A percentile compares a stretch with the other conserved stretches of the same genome.
These are phyloP conservation scores for Brachyptera putata DNA, from an alignment of 2,888 invertebrate species.

Conservation along the genomic window DNA sequence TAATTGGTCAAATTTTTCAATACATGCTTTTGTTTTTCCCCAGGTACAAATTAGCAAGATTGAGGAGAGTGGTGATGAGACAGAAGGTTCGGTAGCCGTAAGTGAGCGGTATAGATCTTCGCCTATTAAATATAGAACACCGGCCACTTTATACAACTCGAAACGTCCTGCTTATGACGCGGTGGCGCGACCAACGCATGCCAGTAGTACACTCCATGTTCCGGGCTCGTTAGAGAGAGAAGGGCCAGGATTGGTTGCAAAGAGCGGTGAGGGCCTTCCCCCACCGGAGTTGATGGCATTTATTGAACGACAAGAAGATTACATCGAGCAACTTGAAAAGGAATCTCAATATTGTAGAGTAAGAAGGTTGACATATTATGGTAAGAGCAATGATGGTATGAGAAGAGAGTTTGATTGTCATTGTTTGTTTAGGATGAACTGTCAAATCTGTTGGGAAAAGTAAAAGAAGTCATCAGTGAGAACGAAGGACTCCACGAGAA, in stretches of 20 bases:
- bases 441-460: conserved; percentile 70
- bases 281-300: conserved; percentile 72
- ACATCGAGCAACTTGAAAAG: conserved; percentile 79
- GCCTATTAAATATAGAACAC: conserved; percentile 21
- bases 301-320: conserved; percentile 81
- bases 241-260: conserved; percentile 1
- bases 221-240: conserved; percentile 9
- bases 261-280: conserved; percentile 37
- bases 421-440: conserved; percentile 60
- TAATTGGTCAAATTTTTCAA: background rate
- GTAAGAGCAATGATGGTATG: background rate
- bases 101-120: conserved; percentile 28
- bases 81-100: conserved; percentile 29
- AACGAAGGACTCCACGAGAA: conserved; percentile 76
- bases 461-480: conserved; percentile 80
- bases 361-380: conserved; percentile 35
- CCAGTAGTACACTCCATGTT: conserved; percentile 16
- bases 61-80: conserved; percentile 33
- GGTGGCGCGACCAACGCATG: conserved; percentile 18
- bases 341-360: conserved; percentile 80
- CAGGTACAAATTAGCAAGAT: conserved; percentile 25
- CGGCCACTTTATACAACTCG: conserved; percentile 23
- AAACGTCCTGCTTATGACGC: conserved; percentile 25
- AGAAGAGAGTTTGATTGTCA: background rate
- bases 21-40: background rate